Conservation (phyloP, 1,140 invertebrate genomes). For the Delia radicum region DNA sequence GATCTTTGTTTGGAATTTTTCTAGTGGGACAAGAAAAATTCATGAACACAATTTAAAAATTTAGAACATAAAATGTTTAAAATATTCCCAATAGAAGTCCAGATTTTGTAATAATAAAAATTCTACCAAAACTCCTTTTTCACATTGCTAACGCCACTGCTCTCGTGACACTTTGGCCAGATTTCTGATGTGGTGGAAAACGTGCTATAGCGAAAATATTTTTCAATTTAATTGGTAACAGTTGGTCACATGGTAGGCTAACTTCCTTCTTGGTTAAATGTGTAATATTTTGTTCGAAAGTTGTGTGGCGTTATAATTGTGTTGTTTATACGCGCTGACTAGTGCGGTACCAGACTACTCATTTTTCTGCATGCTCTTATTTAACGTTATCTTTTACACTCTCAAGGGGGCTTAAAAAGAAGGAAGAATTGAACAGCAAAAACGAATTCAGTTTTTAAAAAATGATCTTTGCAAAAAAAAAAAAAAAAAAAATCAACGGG, state of each 20-base stretch:
- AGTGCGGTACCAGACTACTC: neutral
- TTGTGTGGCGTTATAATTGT: slow-evolving; percentile 1
- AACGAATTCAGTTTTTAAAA: neutral
- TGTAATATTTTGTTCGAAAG: neutral
- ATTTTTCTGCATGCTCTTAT: neutral
- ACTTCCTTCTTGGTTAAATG: neutral
- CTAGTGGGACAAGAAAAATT: too few species aligned
- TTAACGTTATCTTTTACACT: slow-evolving; percentile 1
- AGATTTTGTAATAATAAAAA: too few species aligned
- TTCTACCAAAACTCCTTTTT: too few species aligned
- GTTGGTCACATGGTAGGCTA: neutral
- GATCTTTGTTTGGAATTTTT: too few species aligned
- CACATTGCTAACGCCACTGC: neutral
- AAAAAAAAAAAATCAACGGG: neutral
- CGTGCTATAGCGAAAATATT: neutral
- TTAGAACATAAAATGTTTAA: too few species aligned
- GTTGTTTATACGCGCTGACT: neutral
- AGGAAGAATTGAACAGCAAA: neutral
- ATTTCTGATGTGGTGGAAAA: neutral
- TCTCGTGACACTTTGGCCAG: neutral
- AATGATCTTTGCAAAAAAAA: neutral
- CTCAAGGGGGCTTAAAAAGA: neutral
- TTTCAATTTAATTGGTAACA: neutral
- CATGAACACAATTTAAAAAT: too few species aligned
- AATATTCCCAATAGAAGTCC: too few species aligned